A percentile compares a stretch with the other conserved stretches of the same genome.
Evolutionary conservation across 2,888 invertebrate genomes (phyloP).

Genomic region (Bellardia bayeri): DNA sequence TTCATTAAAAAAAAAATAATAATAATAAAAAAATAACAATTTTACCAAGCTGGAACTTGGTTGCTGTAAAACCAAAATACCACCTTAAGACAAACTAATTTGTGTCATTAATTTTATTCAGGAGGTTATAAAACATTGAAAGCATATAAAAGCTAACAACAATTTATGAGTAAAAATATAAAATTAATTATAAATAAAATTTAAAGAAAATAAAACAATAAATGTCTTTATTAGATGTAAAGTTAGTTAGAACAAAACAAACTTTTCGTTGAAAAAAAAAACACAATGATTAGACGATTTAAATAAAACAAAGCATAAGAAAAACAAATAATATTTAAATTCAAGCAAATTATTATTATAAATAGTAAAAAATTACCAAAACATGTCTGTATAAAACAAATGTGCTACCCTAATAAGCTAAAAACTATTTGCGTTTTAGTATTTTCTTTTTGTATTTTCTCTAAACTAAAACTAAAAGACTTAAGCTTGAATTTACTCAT

Average conservation of each 20-base stretch:
- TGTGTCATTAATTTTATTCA: too few species aligned
- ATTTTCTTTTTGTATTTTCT: slow-evolving; percentile 26
- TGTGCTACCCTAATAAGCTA: slow-evolving; percentile 19
- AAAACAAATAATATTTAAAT: not conserved
- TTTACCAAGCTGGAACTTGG: slow-evolving; percentile 74
- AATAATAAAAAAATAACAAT: not conserved
- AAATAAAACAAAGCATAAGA: slow-evolving; percentile 17
- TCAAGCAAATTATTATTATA: slow-evolving; percentile 8
- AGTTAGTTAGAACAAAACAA: slow-evolving; percentile 63
- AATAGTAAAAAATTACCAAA: slow-evolving; percentile 9
- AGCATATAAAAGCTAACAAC: not conserved
- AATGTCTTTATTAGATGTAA: slow-evolving; percentile 66
- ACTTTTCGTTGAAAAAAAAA: slow-evolving; percentile 34
- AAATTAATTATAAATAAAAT: slow-evolving; percentile 6
- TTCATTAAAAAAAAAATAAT: not conserved
- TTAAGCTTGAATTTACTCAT: slow-evolving; percentile 74
- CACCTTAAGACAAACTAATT: slow-evolving; percentile 9
- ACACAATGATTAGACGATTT: slow-evolving; percentile 17
- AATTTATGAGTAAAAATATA: not conserved
- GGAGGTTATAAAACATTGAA: not conserved
- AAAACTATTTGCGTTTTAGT: slow-evolving; percentile 14
- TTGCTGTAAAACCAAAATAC: slow-evolving; percentile 30
- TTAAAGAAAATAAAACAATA: slow-evolving; percentile 34
- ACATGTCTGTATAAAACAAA: not conserved
- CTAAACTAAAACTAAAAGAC: slow-evolving; percentile 74